phyloP scores from a whole-genome alignment of 2,797 vertebrate species.

The Rhinatrema bivittatum region DNA sequence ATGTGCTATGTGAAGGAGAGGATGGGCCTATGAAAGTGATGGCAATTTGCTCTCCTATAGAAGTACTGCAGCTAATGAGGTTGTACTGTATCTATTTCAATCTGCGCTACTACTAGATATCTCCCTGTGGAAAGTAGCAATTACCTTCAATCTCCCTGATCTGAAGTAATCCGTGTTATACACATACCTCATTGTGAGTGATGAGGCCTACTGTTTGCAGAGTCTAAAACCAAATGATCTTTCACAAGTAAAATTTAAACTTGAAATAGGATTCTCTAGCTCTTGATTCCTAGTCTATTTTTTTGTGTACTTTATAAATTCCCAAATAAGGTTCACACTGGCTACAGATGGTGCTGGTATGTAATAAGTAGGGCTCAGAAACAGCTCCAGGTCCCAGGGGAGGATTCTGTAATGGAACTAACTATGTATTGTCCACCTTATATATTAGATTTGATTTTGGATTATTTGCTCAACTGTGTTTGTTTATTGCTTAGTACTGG shows the following conservation, averaged over 20 bases:
- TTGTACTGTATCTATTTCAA: conserved; percentile 36
- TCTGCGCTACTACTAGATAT: conserved; percentile 52
- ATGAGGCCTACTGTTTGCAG: conserved; percentile 93
- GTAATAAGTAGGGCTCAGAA: conserved; percentile 79
- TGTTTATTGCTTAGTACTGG: conserved; percentile 72
- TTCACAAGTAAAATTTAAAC: conserved; percentile 96
- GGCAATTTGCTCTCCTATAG: conserved; percentile 21
- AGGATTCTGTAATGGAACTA: conserved; percentile 74
- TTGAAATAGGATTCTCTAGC: conserved; percentile 94
- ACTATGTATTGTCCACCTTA: conserved; percentile 76
- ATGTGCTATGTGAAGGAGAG: not conserved
- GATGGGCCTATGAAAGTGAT: conserved; percentile 12
- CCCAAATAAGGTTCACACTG: conserved; percentile 85
- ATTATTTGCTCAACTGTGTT: conserved; percentile 78
- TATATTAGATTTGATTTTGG: conserved; percentile 81
- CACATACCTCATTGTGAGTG: conserved; percentile 85
- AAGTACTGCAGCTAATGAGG: conserved; percentile 32
- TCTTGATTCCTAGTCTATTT: conserved; percentile 85
- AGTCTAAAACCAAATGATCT: conserved; percentile 97
- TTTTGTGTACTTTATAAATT: conserved; percentile 85
- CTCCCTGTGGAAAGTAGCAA: conserved; percentile 73
- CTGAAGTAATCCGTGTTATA: conserved; percentile 84
- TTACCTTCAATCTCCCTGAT: conserved; percentile 83
- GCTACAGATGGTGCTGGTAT: conserved; percentile 88
- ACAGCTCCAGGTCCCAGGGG: conserved; percentile 76